Conservation (phyloP, 2,113 vertebrate genomes). For the Archilochus colubris region DNA sequence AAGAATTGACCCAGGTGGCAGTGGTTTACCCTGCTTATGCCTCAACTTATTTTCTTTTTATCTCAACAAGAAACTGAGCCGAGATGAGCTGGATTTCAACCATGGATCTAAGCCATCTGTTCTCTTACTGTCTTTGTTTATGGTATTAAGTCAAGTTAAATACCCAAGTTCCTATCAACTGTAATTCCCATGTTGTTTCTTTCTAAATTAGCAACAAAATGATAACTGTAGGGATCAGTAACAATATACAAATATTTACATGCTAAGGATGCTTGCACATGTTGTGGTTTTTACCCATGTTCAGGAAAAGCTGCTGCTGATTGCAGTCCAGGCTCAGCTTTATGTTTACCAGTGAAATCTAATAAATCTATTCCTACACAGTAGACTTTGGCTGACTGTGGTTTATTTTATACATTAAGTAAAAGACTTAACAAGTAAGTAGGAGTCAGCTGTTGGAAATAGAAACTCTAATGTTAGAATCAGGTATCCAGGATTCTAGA, state of each 20-base stretch:
- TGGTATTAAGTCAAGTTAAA: slow-evolving; percentile 41
- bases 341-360: neutral
- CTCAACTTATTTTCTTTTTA: slow-evolving; percentile 22
- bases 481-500: neutral
- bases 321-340: neutral
- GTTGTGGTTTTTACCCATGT: neutral
- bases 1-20: slow-evolving; percentile 37
- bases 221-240: slow-evolving; percentile 29
- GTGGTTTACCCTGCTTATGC: slow-evolving; percentile 11
- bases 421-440: neutral
- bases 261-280: neutral
- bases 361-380: neutral
- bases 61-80: slow-evolving; percentile 44
- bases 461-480: neutral
- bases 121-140: slow-evolving; percentile 36
- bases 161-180: slow-evolving; percentile 25
- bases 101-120: slow-evolving; percentile 34
- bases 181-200: neutral
- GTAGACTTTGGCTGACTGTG: neutral
- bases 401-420: neutral
- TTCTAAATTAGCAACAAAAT: neutral
- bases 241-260: slow-evolving; percentile 6
- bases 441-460: neutral
- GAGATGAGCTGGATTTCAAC: neutral
- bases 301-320: neutral